phyloP scores from a whole-genome alignment of 2,888 invertebrate genomes.

The Tenthredo notha region DNA sequence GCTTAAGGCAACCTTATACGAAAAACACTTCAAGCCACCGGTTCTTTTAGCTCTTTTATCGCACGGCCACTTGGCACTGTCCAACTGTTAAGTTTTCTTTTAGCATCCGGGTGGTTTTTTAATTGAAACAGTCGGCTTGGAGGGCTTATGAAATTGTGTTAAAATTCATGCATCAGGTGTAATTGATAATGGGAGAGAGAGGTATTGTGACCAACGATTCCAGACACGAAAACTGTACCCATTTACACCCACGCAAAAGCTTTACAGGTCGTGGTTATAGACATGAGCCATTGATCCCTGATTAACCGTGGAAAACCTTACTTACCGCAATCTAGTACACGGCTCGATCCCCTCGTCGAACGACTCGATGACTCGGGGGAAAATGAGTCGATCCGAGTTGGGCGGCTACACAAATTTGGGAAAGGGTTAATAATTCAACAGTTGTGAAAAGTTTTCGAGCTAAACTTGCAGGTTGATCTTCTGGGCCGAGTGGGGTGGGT shows the following conservation, averaged over 20 bases:
- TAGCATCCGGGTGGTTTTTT: not conserved
- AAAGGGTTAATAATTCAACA: conserved; percentile 1
- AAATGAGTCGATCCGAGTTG: not conserved
- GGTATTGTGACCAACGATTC: not conserved
- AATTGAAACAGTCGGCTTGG: not conserved
- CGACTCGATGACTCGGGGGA: not conserved
- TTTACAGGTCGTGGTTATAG: not conserved
- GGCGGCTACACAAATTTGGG: not conserved
- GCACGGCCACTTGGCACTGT: not conserved
- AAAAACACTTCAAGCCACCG: not conserved
- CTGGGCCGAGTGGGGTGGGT: not conserved
- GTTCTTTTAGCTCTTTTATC: not conserved
- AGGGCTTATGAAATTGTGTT: not conserved
- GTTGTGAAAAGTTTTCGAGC: not conserved
- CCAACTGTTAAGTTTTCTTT: not conserved
- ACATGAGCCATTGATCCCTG: conserved; percentile 11
- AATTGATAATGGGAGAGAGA: not conserved
- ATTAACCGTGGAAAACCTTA: conserved; percentile 34
- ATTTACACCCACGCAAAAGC: conserved; percentile 2
- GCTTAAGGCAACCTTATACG: not conserved
- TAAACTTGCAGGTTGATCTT: not conserved
- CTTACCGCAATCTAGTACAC: conserved; percentile 1
- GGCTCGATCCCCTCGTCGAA: not conserved
- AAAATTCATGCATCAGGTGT: not conserved
- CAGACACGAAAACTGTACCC: not conserved